A percentile compares a stretch with the other conserved stretches of the same genome.
These are phyloP conservation scores for Heterodera schachtii DNA, from an alignment of 1,140 invertebrate genomes.

Conservation along the genomic window DNA sequence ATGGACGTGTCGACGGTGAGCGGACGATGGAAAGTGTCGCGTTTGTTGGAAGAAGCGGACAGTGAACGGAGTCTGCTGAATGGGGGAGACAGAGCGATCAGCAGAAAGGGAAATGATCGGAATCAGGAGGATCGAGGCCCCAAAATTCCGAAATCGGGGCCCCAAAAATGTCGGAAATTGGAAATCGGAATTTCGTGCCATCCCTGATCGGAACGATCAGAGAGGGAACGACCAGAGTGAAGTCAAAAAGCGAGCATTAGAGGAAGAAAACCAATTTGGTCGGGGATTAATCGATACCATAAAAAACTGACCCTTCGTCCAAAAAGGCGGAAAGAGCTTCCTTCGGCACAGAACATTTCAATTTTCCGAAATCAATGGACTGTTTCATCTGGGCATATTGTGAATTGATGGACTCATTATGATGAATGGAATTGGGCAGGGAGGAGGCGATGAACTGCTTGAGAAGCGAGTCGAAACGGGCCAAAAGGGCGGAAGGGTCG, in stretches of 20 bases:
- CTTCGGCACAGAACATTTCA: conserved; percentile 28
- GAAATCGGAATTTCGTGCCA: too few species aligned
- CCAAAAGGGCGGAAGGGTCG: conserved; percentile 10
- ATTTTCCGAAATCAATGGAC: conserved; percentile 9
- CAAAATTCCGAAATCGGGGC: too few species aligned
- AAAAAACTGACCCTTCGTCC: conserved; percentile 29
- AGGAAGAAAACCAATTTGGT: too few species aligned
- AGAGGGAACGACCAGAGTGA: too few species aligned
- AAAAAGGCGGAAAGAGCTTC: conserved; percentile 25
- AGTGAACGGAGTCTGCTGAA: conserved; percentile 22
- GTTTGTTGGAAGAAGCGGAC: neutral
- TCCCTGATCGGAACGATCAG: too few species aligned
- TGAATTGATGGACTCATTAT: neutral
- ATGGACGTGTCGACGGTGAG: conserved; percentile 10
- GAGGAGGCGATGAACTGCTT: conserved; percentile 27
- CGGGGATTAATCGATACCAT: too few species aligned
- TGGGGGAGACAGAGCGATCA: conserved; percentile 1
- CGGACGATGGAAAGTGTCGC: neutral
- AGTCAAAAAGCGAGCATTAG: too few species aligned
- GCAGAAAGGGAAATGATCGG: neutral
- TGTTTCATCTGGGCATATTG: conserved; percentile 45
- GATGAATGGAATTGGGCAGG: conserved; percentile 4
- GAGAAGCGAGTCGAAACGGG: conserved; percentile 30
- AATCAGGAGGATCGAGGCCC: too few species aligned
- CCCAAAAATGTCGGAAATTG: too few species aligned